Evolutionary conservation across 1,140 invertebrate species (phyloP).

Genomic region (Megalopta genalis): DNA sequence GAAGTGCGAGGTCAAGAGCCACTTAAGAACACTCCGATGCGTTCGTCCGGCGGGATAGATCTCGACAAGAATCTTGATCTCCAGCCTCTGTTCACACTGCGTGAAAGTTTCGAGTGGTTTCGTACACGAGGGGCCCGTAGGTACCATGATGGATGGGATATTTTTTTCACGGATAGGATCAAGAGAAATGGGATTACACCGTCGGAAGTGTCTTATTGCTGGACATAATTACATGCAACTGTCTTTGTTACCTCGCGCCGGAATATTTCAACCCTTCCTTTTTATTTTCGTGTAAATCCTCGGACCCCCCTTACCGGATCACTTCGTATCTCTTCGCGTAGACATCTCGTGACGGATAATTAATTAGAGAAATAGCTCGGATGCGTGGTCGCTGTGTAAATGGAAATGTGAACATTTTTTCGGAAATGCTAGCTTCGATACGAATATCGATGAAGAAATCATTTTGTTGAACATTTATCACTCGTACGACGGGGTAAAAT

Average conservation of each 20-base stretch:
- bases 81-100: conserved; percentile 58
- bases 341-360: neutral
- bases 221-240: conserved; percentile 47
- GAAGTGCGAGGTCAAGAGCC: conserved; percentile 62
- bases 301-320: too few species aligned
- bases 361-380: neutral
- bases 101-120: conserved; percentile 47
- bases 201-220: conserved; percentile 44
- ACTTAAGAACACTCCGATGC: conserved; percentile 56
- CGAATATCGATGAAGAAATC: too few species aligned
- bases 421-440: too few species aligned
- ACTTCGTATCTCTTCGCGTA: neutral
- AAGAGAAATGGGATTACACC: conserved; percentile 39
- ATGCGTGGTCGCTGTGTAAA: neutral
- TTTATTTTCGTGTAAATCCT: neutral
- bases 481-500: too few species aligned
- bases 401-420: too few species aligned
- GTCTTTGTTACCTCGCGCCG: neutral
- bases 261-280: neutral
- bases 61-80: conserved; percentile 59
- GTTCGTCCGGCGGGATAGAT: conserved; percentile 44
- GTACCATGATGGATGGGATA: conserved; percentile 54
- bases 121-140: conserved; percentile 19
- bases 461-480: too few species aligned
- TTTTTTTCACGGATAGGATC: conserved; percentile 24